phyloP scores from a whole-genome alignment of 1,140 invertebrate species.

The Oncopeltus fasciatus region DNA sequence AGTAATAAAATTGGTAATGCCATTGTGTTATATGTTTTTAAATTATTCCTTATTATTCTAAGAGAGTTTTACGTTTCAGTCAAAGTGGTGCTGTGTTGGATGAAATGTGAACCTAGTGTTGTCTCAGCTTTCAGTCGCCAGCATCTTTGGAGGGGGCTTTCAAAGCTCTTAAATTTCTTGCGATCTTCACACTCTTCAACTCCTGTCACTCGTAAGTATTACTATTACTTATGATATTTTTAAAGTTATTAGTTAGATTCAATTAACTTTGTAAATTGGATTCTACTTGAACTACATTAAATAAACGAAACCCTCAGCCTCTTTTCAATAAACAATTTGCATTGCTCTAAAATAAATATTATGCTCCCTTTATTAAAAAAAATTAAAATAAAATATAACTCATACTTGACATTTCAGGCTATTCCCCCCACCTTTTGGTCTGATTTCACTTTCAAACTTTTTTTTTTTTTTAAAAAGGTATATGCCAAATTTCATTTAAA shows the following conservation, averaged over 20 bases:
- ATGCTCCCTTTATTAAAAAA: too few relatives aligned
- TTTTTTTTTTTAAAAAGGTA: neutral
- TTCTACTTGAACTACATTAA: too few relatives aligned
- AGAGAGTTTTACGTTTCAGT: conserved; percentile 38
- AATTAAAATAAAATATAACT: conserved; percentile 27
- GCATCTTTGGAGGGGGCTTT: conserved; percentile 66
- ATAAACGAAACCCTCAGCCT: too few relatives aligned
- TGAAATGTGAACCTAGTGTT: conserved; percentile 40
- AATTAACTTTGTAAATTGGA: too few relatives aligned
- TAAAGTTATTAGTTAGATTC: too few relatives aligned
- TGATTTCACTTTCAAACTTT: conserved; percentile 1
- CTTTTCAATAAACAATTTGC: too few relatives aligned
- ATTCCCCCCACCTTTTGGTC: conserved; percentile 27
- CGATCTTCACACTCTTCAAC: conserved; percentile 29
- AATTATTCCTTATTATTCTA: too few relatives aligned
- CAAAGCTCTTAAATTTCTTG: conserved; percentile 54
- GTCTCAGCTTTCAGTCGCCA: conserved; percentile 41
- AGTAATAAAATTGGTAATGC: neutral
- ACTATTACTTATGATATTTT: too few relatives aligned
- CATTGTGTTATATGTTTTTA: conserved; percentile 15
- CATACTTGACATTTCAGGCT: conserved; percentile 34
- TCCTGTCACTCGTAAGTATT: conserved; percentile 14
- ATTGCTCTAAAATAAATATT: too few relatives aligned
- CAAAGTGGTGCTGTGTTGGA: conserved; percentile 60
- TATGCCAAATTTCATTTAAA: too few relatives aligned